These are phyloP conservation scores for Chlorops oryzae DNA, from an alignment of 1,140 invertebrate genomes.

Conservation along the genomic window DNA sequence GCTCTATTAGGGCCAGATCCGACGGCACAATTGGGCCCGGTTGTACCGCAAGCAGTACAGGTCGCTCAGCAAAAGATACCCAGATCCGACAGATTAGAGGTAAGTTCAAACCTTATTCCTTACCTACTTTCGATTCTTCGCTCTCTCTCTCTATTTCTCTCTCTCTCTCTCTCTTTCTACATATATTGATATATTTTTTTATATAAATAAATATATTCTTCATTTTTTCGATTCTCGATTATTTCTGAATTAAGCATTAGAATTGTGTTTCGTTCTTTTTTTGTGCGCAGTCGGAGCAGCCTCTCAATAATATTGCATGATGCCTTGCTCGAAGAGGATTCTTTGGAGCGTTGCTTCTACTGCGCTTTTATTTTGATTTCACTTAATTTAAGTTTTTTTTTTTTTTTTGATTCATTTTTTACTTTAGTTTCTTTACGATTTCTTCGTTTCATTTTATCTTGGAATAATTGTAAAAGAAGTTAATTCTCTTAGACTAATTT, in stretches of 20 bases:
- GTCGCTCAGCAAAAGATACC: conserved; percentile 87
- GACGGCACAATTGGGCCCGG: conserved; percentile 59
- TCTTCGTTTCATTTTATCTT: neutral
- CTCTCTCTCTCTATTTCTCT: too few species aligned
- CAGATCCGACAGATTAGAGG: conserved; percentile 92
- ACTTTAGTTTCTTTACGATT: conserved; percentile 15
- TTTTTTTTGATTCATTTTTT: conserved; percentile 2
- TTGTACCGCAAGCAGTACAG: conserved; percentile 73
- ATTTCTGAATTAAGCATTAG: neutral
- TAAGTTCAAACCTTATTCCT: conserved; percentile 52
- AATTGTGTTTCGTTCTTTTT: too few species aligned
- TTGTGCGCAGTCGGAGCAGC: too few species aligned
- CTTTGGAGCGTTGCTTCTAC: conserved; percentile 2
- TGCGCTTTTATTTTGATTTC: neutral
- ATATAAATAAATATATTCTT: neutral
- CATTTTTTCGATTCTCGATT: neutral
- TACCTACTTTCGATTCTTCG: neutral
- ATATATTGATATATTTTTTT: neutral
- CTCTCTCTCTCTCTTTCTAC: neutral
- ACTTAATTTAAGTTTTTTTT: conserved; percentile 18
- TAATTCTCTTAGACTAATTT: too few species aligned
- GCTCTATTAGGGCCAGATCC: conserved; percentile 77
- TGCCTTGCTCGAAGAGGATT: too few species aligned
- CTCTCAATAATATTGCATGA: too few species aligned
- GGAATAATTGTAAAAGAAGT: too few species aligned